These are phyloP conservation scores for Hippopotamyrus pictus DNA, from an alignment of 2,797 vertebrate genomes.

Conservation along the genomic window DNA sequence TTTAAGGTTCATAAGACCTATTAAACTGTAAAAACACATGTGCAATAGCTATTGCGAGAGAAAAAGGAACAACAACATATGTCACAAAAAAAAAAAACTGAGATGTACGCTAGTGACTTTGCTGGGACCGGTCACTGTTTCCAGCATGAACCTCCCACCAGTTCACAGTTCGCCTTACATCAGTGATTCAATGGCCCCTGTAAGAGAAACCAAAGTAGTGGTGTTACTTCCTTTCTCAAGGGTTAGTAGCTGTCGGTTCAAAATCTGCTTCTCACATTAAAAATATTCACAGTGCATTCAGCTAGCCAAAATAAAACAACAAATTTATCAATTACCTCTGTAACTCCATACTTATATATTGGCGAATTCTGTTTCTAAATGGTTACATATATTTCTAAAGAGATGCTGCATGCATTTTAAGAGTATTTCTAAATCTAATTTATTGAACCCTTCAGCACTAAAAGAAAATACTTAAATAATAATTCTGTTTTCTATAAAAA, in stretches of 20 bases:
- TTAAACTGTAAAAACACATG: not conserved
- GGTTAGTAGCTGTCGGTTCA: not conserved
- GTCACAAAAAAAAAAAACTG: not conserved
- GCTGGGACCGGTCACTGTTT: not conserved
- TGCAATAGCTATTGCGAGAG: not conserved
- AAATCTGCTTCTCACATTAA: not conserved
- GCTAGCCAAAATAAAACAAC: not conserved
- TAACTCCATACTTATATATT: not conserved
- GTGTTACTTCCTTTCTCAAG: not conserved
- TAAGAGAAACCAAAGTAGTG: not conserved
- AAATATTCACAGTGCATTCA: not conserved
- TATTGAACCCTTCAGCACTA: not conserved
- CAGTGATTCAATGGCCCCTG: not conserved
- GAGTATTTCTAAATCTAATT: not conserved
- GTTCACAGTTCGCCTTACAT: not conserved
- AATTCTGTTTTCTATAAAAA: not conserved
- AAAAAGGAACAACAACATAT: not conserved
- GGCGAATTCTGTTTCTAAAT: not conserved
- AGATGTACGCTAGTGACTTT: not conserved
- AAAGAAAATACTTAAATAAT: not conserved
- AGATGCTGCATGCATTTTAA: not conserved
- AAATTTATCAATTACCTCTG: not conserved
- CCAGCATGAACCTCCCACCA: not conserved
- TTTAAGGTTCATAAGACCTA: not conserved
- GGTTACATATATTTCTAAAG: not conserved